phyloP scores from a whole-genome alignment of 1,140 invertebrate species.

The Scaptodrosophila lebanonensis region DNA sequence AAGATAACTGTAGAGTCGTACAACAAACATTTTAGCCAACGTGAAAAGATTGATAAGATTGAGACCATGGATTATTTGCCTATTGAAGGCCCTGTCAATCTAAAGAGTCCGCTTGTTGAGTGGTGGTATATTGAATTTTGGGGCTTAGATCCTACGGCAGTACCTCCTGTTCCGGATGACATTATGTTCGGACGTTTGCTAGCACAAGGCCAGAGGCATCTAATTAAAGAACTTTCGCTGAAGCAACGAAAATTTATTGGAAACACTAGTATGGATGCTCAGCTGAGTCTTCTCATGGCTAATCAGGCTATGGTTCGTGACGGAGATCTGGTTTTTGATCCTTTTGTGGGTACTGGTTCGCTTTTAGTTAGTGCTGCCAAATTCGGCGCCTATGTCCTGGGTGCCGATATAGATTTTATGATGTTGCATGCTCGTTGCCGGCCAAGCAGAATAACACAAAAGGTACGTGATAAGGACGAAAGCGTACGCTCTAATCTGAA shows the following conservation, averaged over 20 bases:
- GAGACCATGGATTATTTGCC: conserved; percentile 91
- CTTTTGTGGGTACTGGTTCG: conserved; percentile 97
- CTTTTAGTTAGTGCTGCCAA: conserved; percentile 93
- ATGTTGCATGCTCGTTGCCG: conserved; percentile 93
- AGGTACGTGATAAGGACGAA: conserved; percentile 89
- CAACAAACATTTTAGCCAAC: conserved; percentile 88
- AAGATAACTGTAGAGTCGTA: conserved; percentile 93
- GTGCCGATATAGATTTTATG: conserved; percentile 95
- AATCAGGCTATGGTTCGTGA: conserved; percentile 90
- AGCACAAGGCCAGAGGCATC: conserved; percentile 87
- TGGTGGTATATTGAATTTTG: conserved; percentile 93
- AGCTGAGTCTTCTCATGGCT: conserved; percentile 93
- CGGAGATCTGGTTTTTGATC: conserved; percentile 91
- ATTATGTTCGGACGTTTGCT: conserved; percentile 91
- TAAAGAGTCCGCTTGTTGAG: conserved; percentile 88
- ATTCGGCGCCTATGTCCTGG: conserved; percentile 93
- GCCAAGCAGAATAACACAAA: conserved; percentile 86
- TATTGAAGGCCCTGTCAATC: conserved; percentile 86
- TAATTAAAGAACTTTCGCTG: conserved; percentile 88
- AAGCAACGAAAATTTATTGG: conserved; percentile 96
- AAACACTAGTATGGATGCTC: conserved; percentile 98
- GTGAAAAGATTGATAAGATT: conserved; percentile 90
- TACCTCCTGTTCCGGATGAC: conserved; percentile 84
- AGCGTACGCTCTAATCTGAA: conserved; percentile 89
- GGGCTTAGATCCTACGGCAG: conserved; percentile 85